phyloP scores from a whole-genome alignment of 2,113 vertebrate species.

The Perca fluviatilis region DNA sequence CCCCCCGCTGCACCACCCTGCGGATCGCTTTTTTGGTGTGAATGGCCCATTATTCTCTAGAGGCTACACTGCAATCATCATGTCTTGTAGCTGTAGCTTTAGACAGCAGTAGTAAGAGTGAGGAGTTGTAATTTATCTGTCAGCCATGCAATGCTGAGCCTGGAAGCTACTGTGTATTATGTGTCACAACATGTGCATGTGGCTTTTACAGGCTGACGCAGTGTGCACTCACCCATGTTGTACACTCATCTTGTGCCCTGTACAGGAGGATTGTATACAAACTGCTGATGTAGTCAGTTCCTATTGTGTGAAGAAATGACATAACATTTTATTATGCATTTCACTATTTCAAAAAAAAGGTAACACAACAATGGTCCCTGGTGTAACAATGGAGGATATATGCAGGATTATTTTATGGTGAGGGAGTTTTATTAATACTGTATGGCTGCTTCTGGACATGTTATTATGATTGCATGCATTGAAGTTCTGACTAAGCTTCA shows the following conservation, averaged over 20 bases:
- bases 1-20: no score
- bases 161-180: not conserved
- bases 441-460: constrained; percentile 10
- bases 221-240: not conserved
- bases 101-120: no score
- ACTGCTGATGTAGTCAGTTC: constrained; percentile 11
- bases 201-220: constrained; percentile 2
- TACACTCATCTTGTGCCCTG: not conserved
- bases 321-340: not conserved
- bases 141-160: not conserved
- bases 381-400: not conserved
- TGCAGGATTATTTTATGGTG: constrained; percentile 13
- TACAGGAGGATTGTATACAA: not conserved
- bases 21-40: no score
- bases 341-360: not conserved
- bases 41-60: not conserved
- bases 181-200: not conserved
- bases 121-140: not conserved
- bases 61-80: not conserved
- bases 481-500: not conserved
- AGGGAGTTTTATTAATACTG: constrained; percentile 21
- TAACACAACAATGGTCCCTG: not conserved
- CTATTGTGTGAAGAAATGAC: not conserved
- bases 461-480: constrained; percentile 30
- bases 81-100: not conserved